A percentile compares a stretch with the other conserved stretches of the same genome.
Conservation (phyloP, 2,113 vertebrate species). For the Anguilla japonica region DNA sequence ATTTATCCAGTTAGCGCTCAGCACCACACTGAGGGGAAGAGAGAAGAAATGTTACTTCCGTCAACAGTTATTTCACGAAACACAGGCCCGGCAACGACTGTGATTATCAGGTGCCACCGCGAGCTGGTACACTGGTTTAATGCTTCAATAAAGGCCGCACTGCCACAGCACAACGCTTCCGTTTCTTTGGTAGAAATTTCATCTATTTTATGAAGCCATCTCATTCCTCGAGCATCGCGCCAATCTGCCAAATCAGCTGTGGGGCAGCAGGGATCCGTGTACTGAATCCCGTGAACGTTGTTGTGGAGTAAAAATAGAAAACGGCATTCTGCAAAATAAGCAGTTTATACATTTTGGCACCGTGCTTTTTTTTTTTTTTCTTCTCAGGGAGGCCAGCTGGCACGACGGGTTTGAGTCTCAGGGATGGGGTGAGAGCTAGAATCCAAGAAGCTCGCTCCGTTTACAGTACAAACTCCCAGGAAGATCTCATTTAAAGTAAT, state of each 20-base stretch:
- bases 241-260: constrained; percentile 62
- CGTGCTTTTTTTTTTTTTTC: constrained; percentile 55
- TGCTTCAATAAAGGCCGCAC: constrained; percentile 23
- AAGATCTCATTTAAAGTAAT: background rate
- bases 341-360: constrained; percentile 65
- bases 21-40: background rate
- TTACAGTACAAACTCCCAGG: background rate
- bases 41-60: background rate
- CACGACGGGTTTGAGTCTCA: constrained; percentile 54
- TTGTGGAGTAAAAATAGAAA: constrained; percentile 70
- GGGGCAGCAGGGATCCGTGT: constrained; percentile 50
- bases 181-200: constrained; percentile 55
- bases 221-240: constrained; percentile 38
- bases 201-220: constrained; percentile 58
- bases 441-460: background rate
- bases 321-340: constrained; percentile 67
- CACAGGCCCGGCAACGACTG: constrained; percentile 28
- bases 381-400: constrained; percentile 67
- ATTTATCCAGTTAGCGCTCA: background rate
- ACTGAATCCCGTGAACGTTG: constrained; percentile 33
- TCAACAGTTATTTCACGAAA: constrained; percentile 5
- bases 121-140: background rate
- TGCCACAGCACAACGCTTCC: constrained; percentile 36
- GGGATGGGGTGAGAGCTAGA: constrained; percentile 27
- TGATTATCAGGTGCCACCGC: constrained; percentile 15